Evolutionary conservation across 1,140 invertebrate genomes (phyloP), one percentile per base, ranked within the genome.

Genomic region (Melitaea cinxia): DNA sequence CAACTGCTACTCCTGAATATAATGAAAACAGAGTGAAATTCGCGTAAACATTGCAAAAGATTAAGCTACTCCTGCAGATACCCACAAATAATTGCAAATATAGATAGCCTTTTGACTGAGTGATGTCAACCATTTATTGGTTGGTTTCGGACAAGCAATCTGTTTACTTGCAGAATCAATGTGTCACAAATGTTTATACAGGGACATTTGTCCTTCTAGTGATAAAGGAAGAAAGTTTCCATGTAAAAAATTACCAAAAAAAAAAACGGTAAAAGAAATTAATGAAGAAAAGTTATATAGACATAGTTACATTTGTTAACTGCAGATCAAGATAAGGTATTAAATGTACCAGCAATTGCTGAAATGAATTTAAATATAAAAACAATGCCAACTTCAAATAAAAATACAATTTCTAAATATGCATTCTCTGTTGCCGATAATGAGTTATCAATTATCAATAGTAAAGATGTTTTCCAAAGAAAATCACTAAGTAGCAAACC

Each of bases 131-230:
- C 93, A 96, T 80, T 91, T 99, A 0, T 91, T 99, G 28, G 98
- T 99, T 10, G 98, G 98, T 26, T 99, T 99, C 92, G 98, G 98
- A 2, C 98, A 99, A 91, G 96, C 96, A 61, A 94, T 96, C 72
- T 99, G 98, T 88, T 83, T 93, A 57, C 96, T 98, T 4, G 87
- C 95, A 0, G 93, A 92, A 47, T 98, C 98, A 0, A 95, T 95
- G 68, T 99, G 98, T 86, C 73, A 70, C 0, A 91, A 93, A 56
- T 99, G 98, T 88, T 89, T 98, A 14, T 99, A 98, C 82, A 93
- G 92, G 57, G 76, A 94, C 42, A 93, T 98, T 19, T 99, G 98
- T 88, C 97, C 97, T n/a, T 95, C 91, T 80, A 94, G 85, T 45
- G 84, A 67, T 10, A 77, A 78, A 64, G 82, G 72, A 10, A 79